Percentiles rank a stretch among this genome's conserved stretches.
phyloP scores from a whole-genome alignment of 1,140 invertebrate genomes.

The Eupeodes corollae region DNA sequence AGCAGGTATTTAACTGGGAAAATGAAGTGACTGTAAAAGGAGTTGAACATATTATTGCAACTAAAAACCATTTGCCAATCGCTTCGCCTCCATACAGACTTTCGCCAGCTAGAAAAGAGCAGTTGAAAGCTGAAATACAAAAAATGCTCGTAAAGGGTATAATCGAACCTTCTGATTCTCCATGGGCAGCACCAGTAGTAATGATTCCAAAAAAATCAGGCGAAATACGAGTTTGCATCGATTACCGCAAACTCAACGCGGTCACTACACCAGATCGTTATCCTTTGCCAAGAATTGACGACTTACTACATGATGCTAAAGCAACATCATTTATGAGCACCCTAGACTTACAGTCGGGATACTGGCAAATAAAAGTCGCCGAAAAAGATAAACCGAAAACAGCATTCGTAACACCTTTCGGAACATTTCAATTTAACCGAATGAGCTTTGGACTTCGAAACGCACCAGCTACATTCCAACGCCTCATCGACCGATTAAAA shows the following conservation, averaged over 20 bases:
- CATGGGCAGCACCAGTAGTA: conserved; percentile 30
- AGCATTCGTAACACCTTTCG: no score
- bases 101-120: conserved; percentile 7
- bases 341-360: conserved; percentile 40
- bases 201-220: conserved; percentile 31
- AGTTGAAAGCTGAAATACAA: conserved; percentile 13
- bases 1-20: no score
- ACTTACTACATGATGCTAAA: no score
- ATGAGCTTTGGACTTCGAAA: no score
- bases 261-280: conserved; percentile 30
- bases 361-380: conserved; percentile 38
- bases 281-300: no score
- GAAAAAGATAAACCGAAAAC: conserved; percentile 30
- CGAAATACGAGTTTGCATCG: conserved; percentile 25
- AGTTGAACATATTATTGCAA: conserved; percentile 3
- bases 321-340: no score
- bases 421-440: no score
- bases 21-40: no score
- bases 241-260: conserved; percentile 27
- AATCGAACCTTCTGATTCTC: conserved; percentile 27
- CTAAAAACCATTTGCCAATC: conserved; percentile 9
- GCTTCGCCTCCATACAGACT: conserved; percentile 21
- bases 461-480: no score
- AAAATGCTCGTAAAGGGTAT: conserved; percentile 24
- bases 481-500: no score